phyloP scores from a whole-genome alignment of 2,797 vertebrate genomes.

The Eremophila alpestris region DNA sequence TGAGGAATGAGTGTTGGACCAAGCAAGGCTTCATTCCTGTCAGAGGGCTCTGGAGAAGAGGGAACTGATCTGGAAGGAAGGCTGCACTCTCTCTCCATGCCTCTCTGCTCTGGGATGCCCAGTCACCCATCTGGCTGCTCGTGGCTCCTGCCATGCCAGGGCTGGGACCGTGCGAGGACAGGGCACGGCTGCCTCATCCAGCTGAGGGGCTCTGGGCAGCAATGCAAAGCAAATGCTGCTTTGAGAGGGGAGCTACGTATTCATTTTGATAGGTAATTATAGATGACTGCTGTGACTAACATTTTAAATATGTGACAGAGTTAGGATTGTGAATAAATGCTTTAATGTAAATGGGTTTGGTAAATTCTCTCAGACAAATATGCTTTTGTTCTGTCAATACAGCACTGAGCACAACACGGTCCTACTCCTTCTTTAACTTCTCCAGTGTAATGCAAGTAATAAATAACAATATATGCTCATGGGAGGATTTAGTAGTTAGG shows the following conservation, averaged over 20 bases:
- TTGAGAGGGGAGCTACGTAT: not conserved
- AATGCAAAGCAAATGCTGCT: not conserved
- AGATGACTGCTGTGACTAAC: not conserved
- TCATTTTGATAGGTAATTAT: not conserved
- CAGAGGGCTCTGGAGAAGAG: not conserved
- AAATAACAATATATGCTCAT: slow-evolving; percentile 50
- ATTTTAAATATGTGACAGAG: not conserved
- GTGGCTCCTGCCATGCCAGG: not conserved
- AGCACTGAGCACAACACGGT: not conserved
- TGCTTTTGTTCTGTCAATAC: slow-evolving; percentile 22
- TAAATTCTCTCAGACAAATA: slow-evolving; percentile 18
- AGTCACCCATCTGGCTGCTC: not conserved
- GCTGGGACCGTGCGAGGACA: not conserved
- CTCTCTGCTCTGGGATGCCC: not conserved
- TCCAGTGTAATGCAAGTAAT: not conserved
- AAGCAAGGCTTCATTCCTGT: not conserved
- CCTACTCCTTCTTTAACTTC: not conserved
- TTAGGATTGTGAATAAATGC: not conserved
- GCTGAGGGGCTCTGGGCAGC: not conserved
- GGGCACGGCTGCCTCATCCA: not conserved
- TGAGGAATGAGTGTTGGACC: not conserved
- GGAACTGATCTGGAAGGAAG: not conserved
- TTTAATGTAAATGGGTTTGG: slow-evolving; percentile 8
- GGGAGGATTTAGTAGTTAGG: slow-evolving; percentile 40
- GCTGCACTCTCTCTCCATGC: not conserved